Base-by-base conservation (phyloP, 64 coral and sea anemone genomes). In the Platygyra sinensis region DNA sequence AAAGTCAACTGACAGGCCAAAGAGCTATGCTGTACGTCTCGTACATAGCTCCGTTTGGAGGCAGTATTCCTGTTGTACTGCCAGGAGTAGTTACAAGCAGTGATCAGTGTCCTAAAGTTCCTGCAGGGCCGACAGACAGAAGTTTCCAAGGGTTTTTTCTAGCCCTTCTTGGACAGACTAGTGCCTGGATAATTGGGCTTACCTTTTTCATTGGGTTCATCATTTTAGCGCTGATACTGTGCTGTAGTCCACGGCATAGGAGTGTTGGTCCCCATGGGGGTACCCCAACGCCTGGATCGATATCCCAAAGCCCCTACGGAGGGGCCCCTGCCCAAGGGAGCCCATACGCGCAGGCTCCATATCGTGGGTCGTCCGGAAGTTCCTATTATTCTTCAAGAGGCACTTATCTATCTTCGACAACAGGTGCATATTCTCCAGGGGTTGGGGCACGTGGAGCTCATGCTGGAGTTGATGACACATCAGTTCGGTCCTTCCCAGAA, bases 111-210 rank as follows among this genome's bases (percentile, higher is more conserved):
- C 90, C 83, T 4, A 72, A 75, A 11, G 30, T 52, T 8, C 60
- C 55, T 19, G 36, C 79, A 78, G 72, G 78, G 36, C 52, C 74
- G 73, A n/a, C 86, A 29, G 79, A 22, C 20, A 55, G 72, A 1
- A 89, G 87, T 72, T 77, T 87, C 39, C 87, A 75, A 32, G 72
- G 88, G 16, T 52, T 97, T 20, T 82, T 97, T 61, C 81, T 97
- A 2, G 25, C 91, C 17, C 60, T 97, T 31, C 83, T 97, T 46
- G 92, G 92, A 25, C 88, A 97, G 49, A 97, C 95, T 51, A 97
- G 95, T 91, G 88, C 95, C 30, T 97, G 91, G 95, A 88, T 97
- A 72, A 91, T 97, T 71, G 95, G 95, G 8, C 88, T 97, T 55
- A 94, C 95, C 2, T 63, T 97, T 55, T 94, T 97, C 36, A 50